These are phyloP conservation scores for Indri indri DNA, from an alignment of 2,113 vertebrate species.

Conservation along the genomic window DNA sequence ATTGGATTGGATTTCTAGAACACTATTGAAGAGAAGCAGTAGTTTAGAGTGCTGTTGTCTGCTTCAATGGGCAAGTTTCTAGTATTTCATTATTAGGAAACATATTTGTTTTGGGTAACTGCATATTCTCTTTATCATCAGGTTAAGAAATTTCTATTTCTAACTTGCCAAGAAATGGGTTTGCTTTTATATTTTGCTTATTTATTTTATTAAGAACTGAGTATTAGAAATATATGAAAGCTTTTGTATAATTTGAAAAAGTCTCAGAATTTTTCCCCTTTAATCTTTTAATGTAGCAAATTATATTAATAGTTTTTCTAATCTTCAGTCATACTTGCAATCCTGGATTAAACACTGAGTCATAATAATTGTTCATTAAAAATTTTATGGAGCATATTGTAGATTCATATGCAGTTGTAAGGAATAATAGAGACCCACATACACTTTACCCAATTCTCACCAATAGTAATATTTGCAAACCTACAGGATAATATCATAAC, in stretches of 20 bases:
- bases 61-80: neutral
- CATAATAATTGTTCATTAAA: neutral
- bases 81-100: neutral
- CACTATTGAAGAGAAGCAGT: neutral
- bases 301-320: neutral
- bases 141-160: neutral
- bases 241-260: neutral
- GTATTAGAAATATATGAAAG: neutral
- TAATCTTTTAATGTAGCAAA: neutral
- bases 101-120: neutral
- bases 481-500: neutral
- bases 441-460: neutral
- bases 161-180: neutral
- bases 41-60: neutral
- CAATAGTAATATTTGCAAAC: neutral
- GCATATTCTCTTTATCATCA: neutral
- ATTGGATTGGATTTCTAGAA: neutral
- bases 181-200: neutral
- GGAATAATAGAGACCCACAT: neutral
- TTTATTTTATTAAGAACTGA: conserved; percentile 24
- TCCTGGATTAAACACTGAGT: neutral
- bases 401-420: neutral
- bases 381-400: neutral
- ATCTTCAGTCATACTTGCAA: neutral
- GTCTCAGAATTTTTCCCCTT: neutral